phyloP scores from a whole-genome alignment of 2,888 invertebrate species.

The Dendrolimus pini region DNA sequence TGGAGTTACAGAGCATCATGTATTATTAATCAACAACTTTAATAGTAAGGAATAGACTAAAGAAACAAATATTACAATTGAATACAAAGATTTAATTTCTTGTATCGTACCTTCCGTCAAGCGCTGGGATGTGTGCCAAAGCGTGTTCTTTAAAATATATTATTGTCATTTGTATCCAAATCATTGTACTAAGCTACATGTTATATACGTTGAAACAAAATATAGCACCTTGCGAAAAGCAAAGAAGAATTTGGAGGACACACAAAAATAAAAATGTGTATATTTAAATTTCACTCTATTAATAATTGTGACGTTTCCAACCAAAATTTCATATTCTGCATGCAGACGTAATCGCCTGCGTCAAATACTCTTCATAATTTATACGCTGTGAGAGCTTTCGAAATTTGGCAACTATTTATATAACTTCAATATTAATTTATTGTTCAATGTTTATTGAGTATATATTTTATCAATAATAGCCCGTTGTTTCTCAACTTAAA shows the following conservation, averaged over 20 bases:
- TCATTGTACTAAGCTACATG: constrained; percentile 25
- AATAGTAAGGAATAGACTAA: constrained; percentile 5
- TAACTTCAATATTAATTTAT: background rate
- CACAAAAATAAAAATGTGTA: constrained; percentile 24
- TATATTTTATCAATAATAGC: constrained; percentile 1
- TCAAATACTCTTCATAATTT: background rate
- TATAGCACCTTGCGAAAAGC: constrained; percentile 21
- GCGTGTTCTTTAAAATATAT: constrained; percentile 35
- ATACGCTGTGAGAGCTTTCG: background rate
- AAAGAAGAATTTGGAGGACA: constrained; percentile 31
- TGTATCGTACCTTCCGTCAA: constrained; percentile 46
- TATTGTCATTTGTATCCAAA: constrained; percentile 35
- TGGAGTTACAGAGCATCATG: background rate
- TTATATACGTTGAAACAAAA: constrained; percentile 29
- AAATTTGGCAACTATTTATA: background rate
- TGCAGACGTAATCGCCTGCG: background rate
- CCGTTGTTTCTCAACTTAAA: no score
- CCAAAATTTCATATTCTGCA: background rate
- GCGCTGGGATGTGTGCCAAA: constrained; percentile 53
- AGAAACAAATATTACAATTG: constrained; percentile 35
- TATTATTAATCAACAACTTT: background rate
- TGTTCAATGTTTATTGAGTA: background rate
- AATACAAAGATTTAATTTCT: constrained; percentile 29
- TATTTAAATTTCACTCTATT: constrained; percentile 7
- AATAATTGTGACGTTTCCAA: background rate